phyloP scores from a whole-genome alignment of 2,888 invertebrate species.

The Plagodis dolabraria region DNA sequence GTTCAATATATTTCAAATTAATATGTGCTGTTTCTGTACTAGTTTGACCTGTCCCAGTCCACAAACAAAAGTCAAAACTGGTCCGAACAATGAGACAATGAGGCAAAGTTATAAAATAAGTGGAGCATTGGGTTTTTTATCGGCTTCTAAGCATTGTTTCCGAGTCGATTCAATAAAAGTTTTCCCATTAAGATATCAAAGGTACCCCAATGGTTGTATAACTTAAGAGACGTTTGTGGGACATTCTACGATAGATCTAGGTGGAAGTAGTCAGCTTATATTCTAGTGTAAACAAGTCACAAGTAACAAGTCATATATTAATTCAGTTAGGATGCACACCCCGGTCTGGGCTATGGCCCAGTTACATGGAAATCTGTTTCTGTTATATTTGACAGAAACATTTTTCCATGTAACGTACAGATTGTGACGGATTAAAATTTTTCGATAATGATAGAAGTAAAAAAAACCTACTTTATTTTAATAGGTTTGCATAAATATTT shows the following conservation, averaged over 20 bases:
- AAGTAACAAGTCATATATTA: too few species aligned
- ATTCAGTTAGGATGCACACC: too few species aligned
- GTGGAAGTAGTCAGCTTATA: too few species aligned
- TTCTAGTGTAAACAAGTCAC: too few species aligned
- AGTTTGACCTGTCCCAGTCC: conserved; percentile 9
- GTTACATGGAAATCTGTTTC: too few species aligned
- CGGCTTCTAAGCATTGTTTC: conserved; percentile 26
- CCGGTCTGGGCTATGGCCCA: too few species aligned
- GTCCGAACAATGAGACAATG: conserved; percentile 23
- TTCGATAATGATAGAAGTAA: too few species aligned
- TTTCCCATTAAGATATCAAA: conserved; percentile 40
- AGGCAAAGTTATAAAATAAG: conserved; percentile 19
- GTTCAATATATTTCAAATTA: not conserved
- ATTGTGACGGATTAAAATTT: too few species aligned
- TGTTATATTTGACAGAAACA: too few species aligned
- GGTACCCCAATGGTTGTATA: conserved; percentile 21
- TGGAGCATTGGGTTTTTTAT: conserved; percentile 28
- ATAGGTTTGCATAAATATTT: too few species aligned
- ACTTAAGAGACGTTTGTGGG: conserved; percentile 20
- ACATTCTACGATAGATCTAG: conserved; percentile 1
- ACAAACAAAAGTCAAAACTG: conserved; percentile 17
- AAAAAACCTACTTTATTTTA: too few species aligned
- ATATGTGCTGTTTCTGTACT: not conserved
- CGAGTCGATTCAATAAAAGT: conserved; percentile 33
- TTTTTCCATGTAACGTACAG: too few species aligned